Conservation (phyloP, 2,888 invertebrate species). For the Xiphydria camelus region DNA sequence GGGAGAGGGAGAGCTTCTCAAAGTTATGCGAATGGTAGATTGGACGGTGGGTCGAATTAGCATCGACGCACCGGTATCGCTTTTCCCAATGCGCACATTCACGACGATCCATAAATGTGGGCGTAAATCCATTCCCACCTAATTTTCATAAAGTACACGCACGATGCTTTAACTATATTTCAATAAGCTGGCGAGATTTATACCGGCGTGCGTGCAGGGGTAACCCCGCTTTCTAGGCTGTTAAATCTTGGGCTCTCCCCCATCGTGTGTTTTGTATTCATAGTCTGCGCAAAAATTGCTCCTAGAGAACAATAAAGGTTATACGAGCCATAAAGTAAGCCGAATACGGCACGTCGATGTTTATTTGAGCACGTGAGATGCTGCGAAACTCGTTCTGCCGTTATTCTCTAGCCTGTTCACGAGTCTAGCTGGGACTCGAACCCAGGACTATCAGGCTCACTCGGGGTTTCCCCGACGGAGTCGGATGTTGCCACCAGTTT, state of each 20-base stretch:
- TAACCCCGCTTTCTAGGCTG: slow-evolving; percentile 27
- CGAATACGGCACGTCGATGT: slow-evolving; percentile 38
- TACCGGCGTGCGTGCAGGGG: slow-evolving; percentile 5
- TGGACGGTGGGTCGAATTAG: too few species aligned
- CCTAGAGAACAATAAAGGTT: slow-evolving; percentile 50
- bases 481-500: too few species aligned
- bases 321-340: slow-evolving; percentile 49
- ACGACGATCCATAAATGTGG: too few species aligned
- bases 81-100: too few species aligned
- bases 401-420: slow-evolving; percentile 22
- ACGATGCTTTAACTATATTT: slow-evolving; percentile 5
- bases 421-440: too few species aligned
- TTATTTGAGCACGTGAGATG: slow-evolving; percentile 35
- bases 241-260: slow-evolving; percentile 41
- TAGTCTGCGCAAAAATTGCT: slow-evolving; percentile 52
- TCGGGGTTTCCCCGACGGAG: too few species aligned
- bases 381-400: not conserved
- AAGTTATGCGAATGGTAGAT: too few species aligned
- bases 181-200: slow-evolving; percentile 18
- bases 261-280: slow-evolving; percentile 51
- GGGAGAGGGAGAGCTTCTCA: too few species aligned
- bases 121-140: slow-evolving; percentile 8
- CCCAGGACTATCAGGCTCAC: too few species aligned
- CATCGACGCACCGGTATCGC: too few species aligned
- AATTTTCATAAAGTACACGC: slow-evolving; percentile 9